These are phyloP conservation scores for Eriocheir sinensis DNA, from an alignment of 1,140 invertebrate species.

Conservation along the genomic window DNA sequence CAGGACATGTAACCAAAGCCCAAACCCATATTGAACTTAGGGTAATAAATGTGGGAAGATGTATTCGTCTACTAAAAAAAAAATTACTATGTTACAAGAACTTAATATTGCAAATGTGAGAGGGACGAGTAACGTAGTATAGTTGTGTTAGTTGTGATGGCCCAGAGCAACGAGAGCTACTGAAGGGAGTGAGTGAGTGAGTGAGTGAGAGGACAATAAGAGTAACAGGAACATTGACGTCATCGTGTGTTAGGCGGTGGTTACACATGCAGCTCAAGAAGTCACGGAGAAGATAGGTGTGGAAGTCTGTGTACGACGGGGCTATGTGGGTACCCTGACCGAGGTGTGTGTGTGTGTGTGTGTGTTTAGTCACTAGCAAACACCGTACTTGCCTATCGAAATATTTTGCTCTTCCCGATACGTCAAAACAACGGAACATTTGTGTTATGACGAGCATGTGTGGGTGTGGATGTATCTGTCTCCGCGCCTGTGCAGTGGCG, in stretches of 20 bases:
- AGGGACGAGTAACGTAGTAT: not conserved
- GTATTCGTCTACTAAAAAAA: slow-evolving; percentile 41
- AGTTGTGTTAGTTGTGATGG: not conserved
- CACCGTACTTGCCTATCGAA: too few relatives aligned
- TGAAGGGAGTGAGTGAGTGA: not conserved
- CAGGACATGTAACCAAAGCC: slow-evolving; percentile 74
- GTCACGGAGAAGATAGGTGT: not conserved
- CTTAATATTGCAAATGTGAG: slow-evolving; percentile 57
- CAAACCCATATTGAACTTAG: slow-evolving; percentile 61
- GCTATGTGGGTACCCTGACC: too few relatives aligned
- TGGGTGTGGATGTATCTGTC: too few relatives aligned
- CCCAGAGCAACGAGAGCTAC: not conserved
- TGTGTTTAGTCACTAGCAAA: too few relatives aligned
- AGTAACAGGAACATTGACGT: not conserved
- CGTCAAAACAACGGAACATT: too few relatives aligned
- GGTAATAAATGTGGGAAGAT: slow-evolving; percentile 52
- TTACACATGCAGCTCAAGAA: slow-evolving; percentile 63
- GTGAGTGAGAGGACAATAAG: not conserved
- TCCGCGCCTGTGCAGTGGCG: too few relatives aligned
- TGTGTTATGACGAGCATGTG: too few relatives aligned
- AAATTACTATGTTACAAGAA: slow-evolving; percentile 14
- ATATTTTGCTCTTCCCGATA: too few relatives aligned
- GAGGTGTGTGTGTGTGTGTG: too few relatives aligned
- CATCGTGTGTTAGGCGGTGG: slow-evolving; percentile 21
- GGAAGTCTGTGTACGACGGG: not conserved